Conservation (phyloP, 2,113 vertebrate species). For the Chloropsis hardwickii region DNA sequence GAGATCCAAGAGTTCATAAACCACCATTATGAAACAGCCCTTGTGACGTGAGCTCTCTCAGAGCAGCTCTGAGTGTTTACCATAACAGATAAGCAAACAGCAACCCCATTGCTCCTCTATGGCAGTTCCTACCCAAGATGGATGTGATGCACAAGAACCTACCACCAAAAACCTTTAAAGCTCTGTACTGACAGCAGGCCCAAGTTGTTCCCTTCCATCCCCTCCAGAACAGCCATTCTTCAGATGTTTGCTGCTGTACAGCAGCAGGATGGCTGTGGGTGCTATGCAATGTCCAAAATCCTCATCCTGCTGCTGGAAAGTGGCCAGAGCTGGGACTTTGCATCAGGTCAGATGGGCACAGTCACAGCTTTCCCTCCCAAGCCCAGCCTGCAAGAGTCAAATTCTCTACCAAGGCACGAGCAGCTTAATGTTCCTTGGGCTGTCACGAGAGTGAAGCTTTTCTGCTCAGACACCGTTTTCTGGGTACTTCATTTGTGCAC, state of each 20-base stretch:
- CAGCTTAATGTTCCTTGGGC: background rate
- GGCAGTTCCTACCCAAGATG: background rate
- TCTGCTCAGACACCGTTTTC: background rate
- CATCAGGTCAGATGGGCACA: rapidly evolving
- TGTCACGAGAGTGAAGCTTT: background rate
- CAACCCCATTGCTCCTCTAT: background rate
- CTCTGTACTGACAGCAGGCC: background rate
- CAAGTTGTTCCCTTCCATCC: background rate
- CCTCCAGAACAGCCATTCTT: background rate
- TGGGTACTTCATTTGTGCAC: background rate
- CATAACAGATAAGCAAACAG: background rate
- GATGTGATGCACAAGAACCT: background rate
- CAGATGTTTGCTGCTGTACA: background rate
- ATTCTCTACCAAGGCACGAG: background rate
- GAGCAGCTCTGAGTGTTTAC: background rate
- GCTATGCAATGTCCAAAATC: background rate
- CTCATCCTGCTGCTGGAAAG: background rate
- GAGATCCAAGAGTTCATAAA: background rate
- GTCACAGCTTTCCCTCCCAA: background rate
- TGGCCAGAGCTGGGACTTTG: background rate
- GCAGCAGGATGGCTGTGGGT: background rate
- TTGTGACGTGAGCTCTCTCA: background rate
- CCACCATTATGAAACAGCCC: background rate
- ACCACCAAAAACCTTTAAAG: rapidly evolving
- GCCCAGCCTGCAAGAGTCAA: background rate